Evolutionary conservation across 92 coral and sea anemone species (phyloP).

Genomic region (Epizoanthus scotinus): DNA sequence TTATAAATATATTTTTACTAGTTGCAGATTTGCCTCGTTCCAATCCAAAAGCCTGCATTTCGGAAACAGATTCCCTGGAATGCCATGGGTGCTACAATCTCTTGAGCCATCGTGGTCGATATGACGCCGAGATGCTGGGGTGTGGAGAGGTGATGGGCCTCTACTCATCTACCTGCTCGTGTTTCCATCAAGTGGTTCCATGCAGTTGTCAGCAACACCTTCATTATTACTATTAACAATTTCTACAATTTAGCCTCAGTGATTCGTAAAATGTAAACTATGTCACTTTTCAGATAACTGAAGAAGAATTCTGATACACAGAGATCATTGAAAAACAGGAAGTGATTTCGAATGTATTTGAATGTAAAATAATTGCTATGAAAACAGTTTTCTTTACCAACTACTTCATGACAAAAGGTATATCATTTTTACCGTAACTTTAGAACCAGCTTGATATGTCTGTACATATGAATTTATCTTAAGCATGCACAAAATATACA

Average conservation of each 20-base stretch:
- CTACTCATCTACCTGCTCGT: neutral
- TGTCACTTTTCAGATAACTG: neutral
- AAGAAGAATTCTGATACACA: too few species aligned
- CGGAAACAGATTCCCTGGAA: neutral
- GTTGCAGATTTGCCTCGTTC: constrained; percentile 13
- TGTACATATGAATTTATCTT: constrained; percentile 13
- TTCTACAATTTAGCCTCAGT: neutral
- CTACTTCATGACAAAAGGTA: neutral
- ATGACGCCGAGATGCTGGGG: neutral
- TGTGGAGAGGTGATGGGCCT: neutral
- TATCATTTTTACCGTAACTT: neutral
- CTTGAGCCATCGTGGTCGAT: neutral
- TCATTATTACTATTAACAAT: neutral
- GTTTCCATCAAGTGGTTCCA: constrained; percentile 17
- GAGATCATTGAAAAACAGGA: too few species aligned
- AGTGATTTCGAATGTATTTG: too few species aligned
- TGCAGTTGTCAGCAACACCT: neutral
- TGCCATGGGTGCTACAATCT: neutral
- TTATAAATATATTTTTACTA: neutral
- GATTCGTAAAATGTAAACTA: neutral
- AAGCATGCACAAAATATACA: neutral
- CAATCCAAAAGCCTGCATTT: neutral
- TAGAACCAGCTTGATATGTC: neutral
- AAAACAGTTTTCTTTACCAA: neutral
- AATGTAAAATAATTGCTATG: too few species aligned